These are phyloP conservation scores for Pantala flavescens DNA, from an alignment of 1,140 invertebrate genomes.

Conservation along the genomic window DNA sequence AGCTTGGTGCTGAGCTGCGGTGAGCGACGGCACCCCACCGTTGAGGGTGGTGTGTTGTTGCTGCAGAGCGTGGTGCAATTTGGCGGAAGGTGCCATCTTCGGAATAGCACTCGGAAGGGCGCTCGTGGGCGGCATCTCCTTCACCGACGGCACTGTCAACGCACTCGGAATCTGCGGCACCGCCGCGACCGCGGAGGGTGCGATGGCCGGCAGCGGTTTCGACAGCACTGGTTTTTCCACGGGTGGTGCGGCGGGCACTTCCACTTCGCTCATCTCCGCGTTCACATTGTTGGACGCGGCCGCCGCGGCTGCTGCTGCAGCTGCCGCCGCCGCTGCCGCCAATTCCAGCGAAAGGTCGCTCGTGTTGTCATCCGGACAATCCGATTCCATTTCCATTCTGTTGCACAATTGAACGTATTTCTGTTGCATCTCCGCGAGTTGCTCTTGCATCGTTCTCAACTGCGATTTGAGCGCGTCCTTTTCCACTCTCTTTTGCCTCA, in stretches of 20 bases:
- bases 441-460: slow-evolving; percentile 75
- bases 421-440: slow-evolving; percentile 81
- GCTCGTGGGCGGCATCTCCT: slow-evolving; percentile 19
- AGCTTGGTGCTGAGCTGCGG: slow-evolving; percentile 33
- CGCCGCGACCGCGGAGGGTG: background rate
- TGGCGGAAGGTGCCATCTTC: background rate
- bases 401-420: slow-evolving; percentile 78
- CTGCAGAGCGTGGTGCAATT: slow-evolving; percentile 15
- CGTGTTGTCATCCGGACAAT: slow-evolving; percentile 58
- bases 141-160: background rate
- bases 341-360: slow-evolving; percentile 44
- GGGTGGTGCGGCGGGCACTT: background rate
- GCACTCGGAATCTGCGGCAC: background rate
- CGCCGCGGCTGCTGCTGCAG: slow-evolving; percentile 5
- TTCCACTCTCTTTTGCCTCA: slow-evolving; percentile 70
- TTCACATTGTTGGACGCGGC: background rate
- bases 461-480: slow-evolving; percentile 76
- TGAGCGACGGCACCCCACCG: slow-evolving; percentile 41
- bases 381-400: slow-evolving; percentile 63
- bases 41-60: slow-evolving; percentile 37
- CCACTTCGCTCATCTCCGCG: background rate
- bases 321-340: background rate
- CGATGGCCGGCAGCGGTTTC: background rate
- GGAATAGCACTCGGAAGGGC: slow-evolving; percentile 35
- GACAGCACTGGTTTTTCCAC: background rate